phyloP scores from a whole-genome alignment of 2,113 vertebrate genomes.

The Riparia riparia region DNA sequence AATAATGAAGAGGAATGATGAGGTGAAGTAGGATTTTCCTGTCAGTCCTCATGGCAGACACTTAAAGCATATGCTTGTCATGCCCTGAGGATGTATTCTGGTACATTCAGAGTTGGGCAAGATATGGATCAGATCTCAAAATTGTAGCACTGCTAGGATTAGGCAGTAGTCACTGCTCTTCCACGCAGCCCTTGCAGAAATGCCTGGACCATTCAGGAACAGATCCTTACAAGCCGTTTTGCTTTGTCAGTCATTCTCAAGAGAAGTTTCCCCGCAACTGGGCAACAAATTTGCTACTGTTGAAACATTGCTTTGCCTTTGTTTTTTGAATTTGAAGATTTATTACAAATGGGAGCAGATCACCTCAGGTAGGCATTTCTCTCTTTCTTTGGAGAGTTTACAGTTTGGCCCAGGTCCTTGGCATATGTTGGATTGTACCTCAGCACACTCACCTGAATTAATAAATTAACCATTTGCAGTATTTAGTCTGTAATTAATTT shows the following conservation, averaged over 20 bases:
- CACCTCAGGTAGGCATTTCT: neutral
- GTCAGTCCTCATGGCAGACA: neutral
- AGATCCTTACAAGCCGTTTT: neutral
- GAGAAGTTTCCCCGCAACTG: neutral
- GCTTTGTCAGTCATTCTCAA: neutral
- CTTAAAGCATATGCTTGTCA: neutral
- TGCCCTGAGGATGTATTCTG: neutral
- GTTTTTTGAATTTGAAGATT: neutral
- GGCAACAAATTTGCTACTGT: neutral
- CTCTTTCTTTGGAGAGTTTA: neutral
- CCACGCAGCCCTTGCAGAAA: neutral
- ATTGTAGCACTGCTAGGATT: neutral
- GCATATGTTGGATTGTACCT: accelerated
- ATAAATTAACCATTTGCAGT: neutral
- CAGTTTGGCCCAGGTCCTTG: neutral
- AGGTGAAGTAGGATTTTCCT: neutral
- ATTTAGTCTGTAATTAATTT: neutral
- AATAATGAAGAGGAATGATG: neutral
- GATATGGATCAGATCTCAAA: neutral
- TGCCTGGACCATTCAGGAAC: neutral
- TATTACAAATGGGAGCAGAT: neutral
- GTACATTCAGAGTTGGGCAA: neutral
- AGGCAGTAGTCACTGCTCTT: neutral
- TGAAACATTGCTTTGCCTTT: neutral
- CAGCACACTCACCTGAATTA: neutral